Base-by-base conservation (phyloP, 2,113 vertebrate genomes). In the Pygoscelis adeliae region DNA sequence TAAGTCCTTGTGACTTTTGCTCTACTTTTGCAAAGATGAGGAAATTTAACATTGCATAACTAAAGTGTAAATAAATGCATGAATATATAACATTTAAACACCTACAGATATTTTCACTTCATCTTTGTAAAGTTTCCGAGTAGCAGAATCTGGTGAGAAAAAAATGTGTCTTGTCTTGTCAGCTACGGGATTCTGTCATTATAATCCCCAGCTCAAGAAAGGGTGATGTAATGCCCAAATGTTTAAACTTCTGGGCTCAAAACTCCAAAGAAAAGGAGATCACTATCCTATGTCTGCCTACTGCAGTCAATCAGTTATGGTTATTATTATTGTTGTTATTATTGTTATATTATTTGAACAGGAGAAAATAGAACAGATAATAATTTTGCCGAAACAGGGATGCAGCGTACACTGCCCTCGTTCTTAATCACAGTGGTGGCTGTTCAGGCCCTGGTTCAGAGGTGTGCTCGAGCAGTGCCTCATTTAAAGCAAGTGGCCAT, bases 21-120 rank as follows among this genome's bases (percentile, higher is more conserved):
- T 95, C 95, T 94, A 93, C 97, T 83, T 98, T 96, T 96, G 93
- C 84, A 96, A 96, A 83, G 96, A 95, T 98, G 87, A 98, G 88
- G 87, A 96, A 96, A 97, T 95, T 87, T 87, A 95, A 76, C 84
- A 92, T 97, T 97, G 95, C 92, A 89, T 96, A 97, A 97, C 92
- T 89, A 27, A 97, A 94, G 95, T 94, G 93, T 90, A 97, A 97
- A 97, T 97, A 97, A 96, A 97, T 96, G 93, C 83, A 91, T 87
- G 92, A 61, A 96, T 96, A 96, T 92, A 92, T 94, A 96, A 96
- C 92, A 77, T 96, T 69, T 81, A 97, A 97, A 97, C 92, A 94
- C 93, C 92, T 98, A 94, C 97, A 97, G 90, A 81, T 95, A 96
- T 96, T 98, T 97, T 95, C 97, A 98, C 95, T 97, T 96, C 94